Evolutionary conservation across 2,888 invertebrate genomes (phyloP), one percentile per base, ranked within the genome.

Genomic region (Pyrrhosoma nymphula): DNA sequence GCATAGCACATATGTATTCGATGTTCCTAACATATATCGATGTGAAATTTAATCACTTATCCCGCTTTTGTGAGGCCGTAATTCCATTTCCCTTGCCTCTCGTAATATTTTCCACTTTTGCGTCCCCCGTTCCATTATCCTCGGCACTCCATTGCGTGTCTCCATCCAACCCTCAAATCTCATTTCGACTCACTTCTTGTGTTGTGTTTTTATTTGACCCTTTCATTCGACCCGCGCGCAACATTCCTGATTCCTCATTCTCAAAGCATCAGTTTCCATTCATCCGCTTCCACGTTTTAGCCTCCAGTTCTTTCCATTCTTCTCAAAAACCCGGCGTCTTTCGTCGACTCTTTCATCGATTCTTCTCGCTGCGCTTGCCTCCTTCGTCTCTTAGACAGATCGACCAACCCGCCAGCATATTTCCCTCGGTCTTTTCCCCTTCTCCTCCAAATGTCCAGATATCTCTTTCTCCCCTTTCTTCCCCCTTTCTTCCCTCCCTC

Each of bases 171-270:
- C 69, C 12, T 20, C 63, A 16, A 30, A 30, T 30, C 30, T 75
- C 23, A 75, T 30, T 75, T 75, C 75, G 30, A 63, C n/a, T n/a
- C 69, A 4, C 82, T 69, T n/a, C 69, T 4, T 82, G 26, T 3
- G 82, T 18, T 16, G 30, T 35, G 82, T 1, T 60, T 82, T 82
- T 82, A 82, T 82, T 35, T 35, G 82, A 82, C 18, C 30, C 82
- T 82, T 82, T 82, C 60, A 82, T 82, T 16, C 69, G 26, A 10
- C 69, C 69, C n/a, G n/a, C 20, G 69, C 69, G 8, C 69, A 69
- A 69, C 12, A 69, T n/a, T 69, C 69, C n/a, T 69, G 69, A 69
- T 69, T n/a, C n/a, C 35, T 82, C 82, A 82, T 82, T 82, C 82
- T 16, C 35, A 8, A 4, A 35, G 82, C 18, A 16, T 82, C 82